Conservation (phyloP, 1,140 invertebrate genomes). For the Oreohelix idahoensis region DNA sequence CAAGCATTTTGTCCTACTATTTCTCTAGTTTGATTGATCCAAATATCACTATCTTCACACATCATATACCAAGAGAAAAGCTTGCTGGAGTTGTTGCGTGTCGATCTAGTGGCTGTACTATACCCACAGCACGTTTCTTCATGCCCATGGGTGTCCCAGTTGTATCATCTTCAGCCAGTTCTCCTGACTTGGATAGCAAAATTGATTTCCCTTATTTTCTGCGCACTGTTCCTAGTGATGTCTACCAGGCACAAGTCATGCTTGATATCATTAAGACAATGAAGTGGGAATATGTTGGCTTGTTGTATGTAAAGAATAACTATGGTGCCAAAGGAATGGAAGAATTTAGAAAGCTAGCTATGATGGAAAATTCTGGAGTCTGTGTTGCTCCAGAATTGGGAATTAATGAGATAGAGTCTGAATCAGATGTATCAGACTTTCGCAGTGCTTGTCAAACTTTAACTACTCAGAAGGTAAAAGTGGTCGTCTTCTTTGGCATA, state of each 20-base stretch:
- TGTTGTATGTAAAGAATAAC: slow-evolving; percentile 64
- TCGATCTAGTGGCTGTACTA: slow-evolving; percentile 59
- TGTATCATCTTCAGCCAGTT: slow-evolving; percentile 62
- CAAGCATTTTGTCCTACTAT: slow-evolving; percentile 52
- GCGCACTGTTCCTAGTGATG: slow-evolving; percentile 67
- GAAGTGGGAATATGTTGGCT: slow-evolving; percentile 62
- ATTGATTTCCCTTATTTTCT: slow-evolving; percentile 65
- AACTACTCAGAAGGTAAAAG: slow-evolving; percentile 63
- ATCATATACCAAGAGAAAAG: slow-evolving; percentile 39
- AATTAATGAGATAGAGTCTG: slow-evolving; percentile 74
- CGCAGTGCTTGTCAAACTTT: slow-evolving; percentile 38
- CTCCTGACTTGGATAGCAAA: slow-evolving; percentile 63
- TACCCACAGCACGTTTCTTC: slow-evolving; percentile 53
- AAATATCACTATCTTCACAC: neutral
- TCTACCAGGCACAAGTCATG: slow-evolving; percentile 80
- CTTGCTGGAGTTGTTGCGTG: slow-evolving; percentile 60
- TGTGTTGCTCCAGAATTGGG: slow-evolving; percentile 75
- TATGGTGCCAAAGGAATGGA: slow-evolving; percentile 75
- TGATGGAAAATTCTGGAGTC: slow-evolving; percentile 75
- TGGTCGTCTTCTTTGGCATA: slow-evolving; percentile 82
- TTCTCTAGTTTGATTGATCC: slow-evolving; percentile 41
- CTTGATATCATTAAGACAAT: slow-evolving; percentile 77
- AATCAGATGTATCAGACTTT: slow-evolving; percentile 44
- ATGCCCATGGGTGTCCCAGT: slow-evolving; percentile 77
- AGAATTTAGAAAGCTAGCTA: slow-evolving; percentile 52